Conservation (phyloP, 2,797 vertebrate species). For the Onychomys arenicola region DNA sequence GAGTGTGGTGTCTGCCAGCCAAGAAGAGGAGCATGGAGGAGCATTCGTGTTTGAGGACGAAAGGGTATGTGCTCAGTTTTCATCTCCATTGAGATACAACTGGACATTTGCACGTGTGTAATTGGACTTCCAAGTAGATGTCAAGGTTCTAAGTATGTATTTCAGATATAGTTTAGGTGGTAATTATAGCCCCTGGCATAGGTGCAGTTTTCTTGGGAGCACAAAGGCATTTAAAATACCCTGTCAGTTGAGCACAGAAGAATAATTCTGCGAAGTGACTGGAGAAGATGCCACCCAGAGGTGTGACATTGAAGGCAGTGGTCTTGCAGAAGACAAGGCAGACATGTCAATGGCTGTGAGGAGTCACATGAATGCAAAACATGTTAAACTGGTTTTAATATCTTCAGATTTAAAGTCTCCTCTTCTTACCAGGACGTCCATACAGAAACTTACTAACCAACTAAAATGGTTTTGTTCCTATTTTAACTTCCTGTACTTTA, state of each 20-base stretch:
- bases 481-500: slow-evolving; percentile 1
- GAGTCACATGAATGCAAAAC: background rate
- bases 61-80: background rate
- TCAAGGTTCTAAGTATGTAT: background rate
- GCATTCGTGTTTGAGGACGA: background rate
- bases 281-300: background rate
- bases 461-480: background rate
- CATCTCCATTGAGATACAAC: background rate
- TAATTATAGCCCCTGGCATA: too few species aligned
- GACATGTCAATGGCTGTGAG: background rate
- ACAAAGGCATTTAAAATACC: background rate
- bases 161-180: background rate
- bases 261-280: background rate
- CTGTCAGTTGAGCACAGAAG: background rate
- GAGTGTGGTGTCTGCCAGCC: rapidly evolving
- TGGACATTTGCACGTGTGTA: background rate
- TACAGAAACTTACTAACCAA: background rate
- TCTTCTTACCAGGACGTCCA: background rate
- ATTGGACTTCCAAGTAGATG: background rate
- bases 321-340: background rate
- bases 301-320: background rate
- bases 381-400: background rate
- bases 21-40: background rate
- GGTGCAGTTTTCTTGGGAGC: background rate
- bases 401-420: background rate